phyloP scores from a whole-genome alignment of 2,113 vertebrate genomes.

The Alaudala cheleensis region DNA sequence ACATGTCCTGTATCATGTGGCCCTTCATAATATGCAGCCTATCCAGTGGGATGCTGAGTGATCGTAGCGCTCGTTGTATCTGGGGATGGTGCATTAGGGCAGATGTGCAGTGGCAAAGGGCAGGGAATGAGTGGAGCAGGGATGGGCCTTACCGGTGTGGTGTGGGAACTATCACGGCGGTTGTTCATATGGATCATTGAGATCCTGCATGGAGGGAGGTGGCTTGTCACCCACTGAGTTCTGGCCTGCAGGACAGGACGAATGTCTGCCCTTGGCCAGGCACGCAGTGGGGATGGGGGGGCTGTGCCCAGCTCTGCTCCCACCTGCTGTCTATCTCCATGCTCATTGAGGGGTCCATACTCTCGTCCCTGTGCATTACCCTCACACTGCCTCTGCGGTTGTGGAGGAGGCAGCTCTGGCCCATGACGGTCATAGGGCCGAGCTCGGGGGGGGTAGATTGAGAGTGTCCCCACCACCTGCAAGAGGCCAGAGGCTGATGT shows the following conservation, averaged over 20 bases:
- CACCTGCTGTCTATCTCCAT: background rate
- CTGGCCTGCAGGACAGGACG: background rate
- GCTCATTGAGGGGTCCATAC: background rate
- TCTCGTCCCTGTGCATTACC: fast-evolving
- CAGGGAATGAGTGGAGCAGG: background rate
- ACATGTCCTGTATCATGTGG: constrained; percentile 71
- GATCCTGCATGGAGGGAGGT: background rate
- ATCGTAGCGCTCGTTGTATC: constrained; percentile 71
- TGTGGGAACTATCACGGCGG: fast-evolving
- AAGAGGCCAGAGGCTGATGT: background rate
- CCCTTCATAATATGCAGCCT: constrained; percentile 72
- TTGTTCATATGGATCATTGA: fast-evolving
- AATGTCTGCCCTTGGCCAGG: background rate
- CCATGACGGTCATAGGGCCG: background rate
- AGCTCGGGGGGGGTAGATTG: fast-evolving
- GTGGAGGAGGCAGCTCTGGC: background rate
- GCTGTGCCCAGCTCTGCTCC: background rate
- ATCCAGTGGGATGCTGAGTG: constrained; percentile 65
- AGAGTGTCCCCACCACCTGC: background rate
- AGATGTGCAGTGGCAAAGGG: background rate
- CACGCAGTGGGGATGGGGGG: no score
- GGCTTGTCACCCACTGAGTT: background rate
- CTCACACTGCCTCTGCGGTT: background rate
- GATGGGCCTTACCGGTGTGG: background rate
- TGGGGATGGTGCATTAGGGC: constrained; percentile 3